These are phyloP conservation scores for Grus americana DNA, from an alignment of 2,113 vertebrate genomes.

Conservation along the genomic window DNA sequence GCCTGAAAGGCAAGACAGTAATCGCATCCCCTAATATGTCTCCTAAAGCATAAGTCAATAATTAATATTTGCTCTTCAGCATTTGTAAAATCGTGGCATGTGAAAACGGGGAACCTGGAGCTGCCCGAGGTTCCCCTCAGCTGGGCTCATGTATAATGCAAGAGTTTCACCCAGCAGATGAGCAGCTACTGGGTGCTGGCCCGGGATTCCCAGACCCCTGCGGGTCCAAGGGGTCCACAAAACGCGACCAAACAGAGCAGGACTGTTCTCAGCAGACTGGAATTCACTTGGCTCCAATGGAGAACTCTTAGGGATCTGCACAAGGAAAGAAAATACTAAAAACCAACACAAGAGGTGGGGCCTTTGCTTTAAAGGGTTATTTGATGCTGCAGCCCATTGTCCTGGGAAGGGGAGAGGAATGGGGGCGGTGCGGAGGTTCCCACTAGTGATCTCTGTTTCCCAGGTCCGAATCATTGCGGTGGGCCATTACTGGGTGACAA, in stretches of 20 bases:
- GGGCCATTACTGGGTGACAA: background rate
- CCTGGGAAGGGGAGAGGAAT: background rate
- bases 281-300: background rate
- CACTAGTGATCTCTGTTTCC: background rate
- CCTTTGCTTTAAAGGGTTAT: background rate
- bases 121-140: background rate
- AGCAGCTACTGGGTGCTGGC: background rate
- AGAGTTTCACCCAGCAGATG: background rate
- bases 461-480: rapidly evolving
- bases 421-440: background rate
- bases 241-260: background rate
- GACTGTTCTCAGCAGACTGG: background rate
- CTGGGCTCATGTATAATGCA: background rate
- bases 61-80: background rate
- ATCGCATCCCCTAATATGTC: background rate
- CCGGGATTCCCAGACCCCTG: background rate
- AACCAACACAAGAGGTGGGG: background rate
- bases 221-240: background rate
- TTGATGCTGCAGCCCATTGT: background rate
- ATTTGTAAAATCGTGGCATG: background rate
- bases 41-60: background rate
- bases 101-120: rapidly evolving
- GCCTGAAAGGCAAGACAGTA: background rate
- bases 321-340: background rate
- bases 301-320: background rate